A percentile compares a stretch with the other conserved stretches of the same genome.
These are phyloP conservation scores for Maniola jurtina DNA, from an alignment of 1,140 invertebrate species.

Conservation along the genomic window DNA sequence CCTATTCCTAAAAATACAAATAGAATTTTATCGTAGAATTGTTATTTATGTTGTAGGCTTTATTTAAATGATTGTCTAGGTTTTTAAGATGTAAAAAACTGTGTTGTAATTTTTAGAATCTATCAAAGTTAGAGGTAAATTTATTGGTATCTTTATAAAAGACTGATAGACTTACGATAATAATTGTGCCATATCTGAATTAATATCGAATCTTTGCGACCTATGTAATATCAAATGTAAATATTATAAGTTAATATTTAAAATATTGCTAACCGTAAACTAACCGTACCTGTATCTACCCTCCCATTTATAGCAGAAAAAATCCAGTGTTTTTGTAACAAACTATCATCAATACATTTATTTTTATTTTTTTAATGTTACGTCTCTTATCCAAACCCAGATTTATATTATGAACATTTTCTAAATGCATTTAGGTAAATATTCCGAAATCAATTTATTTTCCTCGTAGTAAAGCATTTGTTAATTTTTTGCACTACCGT, in stretches of 20 bases:
- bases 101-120: constrained; percentile 14
- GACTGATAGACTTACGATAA: constrained; percentile 69
- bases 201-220: constrained; percentile 23
- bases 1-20: no score
- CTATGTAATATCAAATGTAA: constrained; percentile 10
- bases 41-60: neutral
- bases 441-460: no score
- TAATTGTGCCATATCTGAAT: constrained; percentile 63
- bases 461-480: no score
- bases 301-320: neutral
- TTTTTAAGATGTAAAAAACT: neutral
- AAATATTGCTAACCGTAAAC: neutral
- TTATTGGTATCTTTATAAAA: constrained; percentile 50
- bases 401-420: no score
- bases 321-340: no score
- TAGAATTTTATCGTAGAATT: no score
- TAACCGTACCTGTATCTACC: neutral
- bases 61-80: neutral
- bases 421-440: no score
- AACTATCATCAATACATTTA: no score
- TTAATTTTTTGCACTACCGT: no score
- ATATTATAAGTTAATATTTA: neutral
- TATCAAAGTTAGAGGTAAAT: constrained; percentile 20
- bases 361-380: no score
- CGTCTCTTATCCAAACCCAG: no score